Evolutionary conservation across 2,797 vertebrate species (phyloP).

Genomic region (Eurystomus glaucurus): DNA sequence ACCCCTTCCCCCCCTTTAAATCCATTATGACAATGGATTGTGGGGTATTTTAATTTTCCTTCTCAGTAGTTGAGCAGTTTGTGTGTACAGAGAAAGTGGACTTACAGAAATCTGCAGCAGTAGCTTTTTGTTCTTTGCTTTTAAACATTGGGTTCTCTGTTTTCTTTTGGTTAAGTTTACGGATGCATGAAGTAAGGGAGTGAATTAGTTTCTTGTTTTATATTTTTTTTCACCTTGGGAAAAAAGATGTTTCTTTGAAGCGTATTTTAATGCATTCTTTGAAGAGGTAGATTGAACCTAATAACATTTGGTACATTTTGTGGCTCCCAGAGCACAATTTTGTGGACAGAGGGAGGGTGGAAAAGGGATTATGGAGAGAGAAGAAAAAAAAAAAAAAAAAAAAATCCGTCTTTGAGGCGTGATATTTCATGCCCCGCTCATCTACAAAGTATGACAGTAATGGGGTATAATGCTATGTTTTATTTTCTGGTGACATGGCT

Average conservation of each 20-base stretch:
- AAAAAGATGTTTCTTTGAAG: constrained; percentile 73
- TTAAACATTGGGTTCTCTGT: constrained; percentile 79
- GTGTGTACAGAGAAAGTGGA: constrained; percentile 92
- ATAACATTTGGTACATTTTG: constrained; percentile 80
- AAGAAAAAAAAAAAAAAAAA: background rate
- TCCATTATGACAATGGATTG: constrained; percentile 83
- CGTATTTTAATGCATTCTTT: constrained; percentile 80
- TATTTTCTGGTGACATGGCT: constrained; percentile 82
- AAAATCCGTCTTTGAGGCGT: constrained; percentile 11
- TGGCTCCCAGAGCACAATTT: constrained; percentile 84
- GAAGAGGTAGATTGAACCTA: constrained; percentile 76
- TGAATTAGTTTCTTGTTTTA: constrained; percentile 83
- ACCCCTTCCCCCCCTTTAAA: constrained; percentile 72
- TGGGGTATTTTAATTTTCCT: constrained; percentile 78
- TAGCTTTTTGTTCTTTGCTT: constrained; percentile 84
- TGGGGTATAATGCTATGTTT: constrained; percentile 83
- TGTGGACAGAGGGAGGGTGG: constrained; percentile 71
- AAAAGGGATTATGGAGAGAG: constrained; percentile 66
- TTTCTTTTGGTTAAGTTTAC: constrained; percentile 84
- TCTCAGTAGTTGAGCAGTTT: constrained; percentile 88
- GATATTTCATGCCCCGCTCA: constrained; percentile 67
- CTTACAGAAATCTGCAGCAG: constrained; percentile 83
- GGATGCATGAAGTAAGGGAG: constrained; percentile 89
- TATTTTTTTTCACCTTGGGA: constrained; percentile 75
- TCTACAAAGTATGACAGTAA: constrained; percentile 75